Conservation (phyloP, 2,113 vertebrate species). For the Callithrix jacchus region DNA sequence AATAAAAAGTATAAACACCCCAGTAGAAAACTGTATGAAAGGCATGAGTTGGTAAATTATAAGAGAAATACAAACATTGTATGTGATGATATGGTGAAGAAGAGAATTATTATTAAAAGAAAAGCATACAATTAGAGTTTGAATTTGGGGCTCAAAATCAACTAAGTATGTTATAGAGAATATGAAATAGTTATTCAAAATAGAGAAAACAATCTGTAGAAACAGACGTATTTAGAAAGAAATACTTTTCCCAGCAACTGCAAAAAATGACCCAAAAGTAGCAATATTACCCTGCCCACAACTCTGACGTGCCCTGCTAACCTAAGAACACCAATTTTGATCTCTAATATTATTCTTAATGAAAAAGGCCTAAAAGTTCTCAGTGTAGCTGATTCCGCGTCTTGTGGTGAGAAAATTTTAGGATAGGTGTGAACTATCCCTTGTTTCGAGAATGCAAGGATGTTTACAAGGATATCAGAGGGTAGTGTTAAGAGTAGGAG, state of each 20-base stretch:
- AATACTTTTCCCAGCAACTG: background rate
- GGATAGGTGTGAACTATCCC: background rate
- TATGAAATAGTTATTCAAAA: slow-evolving; percentile 40
- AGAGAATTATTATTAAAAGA: background rate
- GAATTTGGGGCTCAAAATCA: slow-evolving; percentile 25
- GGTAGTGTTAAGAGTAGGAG: background rate
- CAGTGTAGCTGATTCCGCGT: background rate
- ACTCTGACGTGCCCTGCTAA: background rate
- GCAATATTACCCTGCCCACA: background rate
- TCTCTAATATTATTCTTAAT: slow-evolving; percentile 1
- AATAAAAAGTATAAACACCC: slow-evolving; percentile 31
- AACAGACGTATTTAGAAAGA: slow-evolving; percentile 12
- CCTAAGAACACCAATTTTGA: background rate
- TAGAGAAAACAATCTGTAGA: background rate
- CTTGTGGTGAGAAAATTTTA: background rate
- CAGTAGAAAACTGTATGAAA: slow-evolving; percentile 3
- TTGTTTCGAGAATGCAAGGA: background rate
- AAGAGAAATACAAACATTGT: background rate
- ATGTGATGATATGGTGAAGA: background rate
- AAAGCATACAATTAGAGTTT: slow-evolving; percentile 5
- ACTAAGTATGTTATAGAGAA: background rate
- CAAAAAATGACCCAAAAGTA: background rate
- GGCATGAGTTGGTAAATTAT: background rate
- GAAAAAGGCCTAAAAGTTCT: slow-evolving; percentile 1
- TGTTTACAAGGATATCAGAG: background rate